Evolutionary conservation across 2,888 invertebrate species (phyloP).

Genomic region (Pyrgus malvae): DNA sequence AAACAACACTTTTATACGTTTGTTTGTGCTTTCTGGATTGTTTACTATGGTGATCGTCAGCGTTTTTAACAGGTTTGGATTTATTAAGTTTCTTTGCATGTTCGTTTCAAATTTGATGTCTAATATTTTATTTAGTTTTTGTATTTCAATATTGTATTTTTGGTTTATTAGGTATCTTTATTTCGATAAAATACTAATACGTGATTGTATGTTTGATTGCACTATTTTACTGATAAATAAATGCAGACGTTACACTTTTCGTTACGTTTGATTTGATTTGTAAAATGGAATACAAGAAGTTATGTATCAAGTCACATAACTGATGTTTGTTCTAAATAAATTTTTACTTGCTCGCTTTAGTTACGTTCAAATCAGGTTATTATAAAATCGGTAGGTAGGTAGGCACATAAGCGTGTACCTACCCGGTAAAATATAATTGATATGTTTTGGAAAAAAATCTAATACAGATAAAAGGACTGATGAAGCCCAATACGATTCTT

Average conservation of each 20-base stretch:
- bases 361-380: not conserved
- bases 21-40: slow-evolving; percentile 57
- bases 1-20: slow-evolving; percentile 39
- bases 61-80: slow-evolving; percentile 75
- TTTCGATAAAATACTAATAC: too few relatives aligned
- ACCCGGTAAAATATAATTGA: too few relatives aligned
- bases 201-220: slow-evolving; percentile 4
- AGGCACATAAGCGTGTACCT: too few relatives aligned
- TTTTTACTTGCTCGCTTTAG: slow-evolving; percentile 7
- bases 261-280: slow-evolving; percentile 42
- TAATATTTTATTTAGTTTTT: not conserved
- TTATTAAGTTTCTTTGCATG: not conserved
- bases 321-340: slow-evolving; percentile 28
- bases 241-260: slow-evolving; percentile 38
- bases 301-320: slow-evolving; percentile 38
- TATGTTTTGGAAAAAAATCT: too few relatives aligned
- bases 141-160: not conserved
- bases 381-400: too few relatives aligned
- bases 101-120: not conserved
- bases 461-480: too few relatives aligned
- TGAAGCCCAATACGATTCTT: too few relatives aligned
- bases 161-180: too few relatives aligned
- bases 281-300: slow-evolving; percentile 38
- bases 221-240: slow-evolving; percentile 17
- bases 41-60: slow-evolving; percentile 79